A percentile compares a stretch with the other conserved stretches of the same genome.
phyloP scores from a whole-genome alignment of 2,113 vertebrate genomes.

The Nibea albiflora region DNA sequence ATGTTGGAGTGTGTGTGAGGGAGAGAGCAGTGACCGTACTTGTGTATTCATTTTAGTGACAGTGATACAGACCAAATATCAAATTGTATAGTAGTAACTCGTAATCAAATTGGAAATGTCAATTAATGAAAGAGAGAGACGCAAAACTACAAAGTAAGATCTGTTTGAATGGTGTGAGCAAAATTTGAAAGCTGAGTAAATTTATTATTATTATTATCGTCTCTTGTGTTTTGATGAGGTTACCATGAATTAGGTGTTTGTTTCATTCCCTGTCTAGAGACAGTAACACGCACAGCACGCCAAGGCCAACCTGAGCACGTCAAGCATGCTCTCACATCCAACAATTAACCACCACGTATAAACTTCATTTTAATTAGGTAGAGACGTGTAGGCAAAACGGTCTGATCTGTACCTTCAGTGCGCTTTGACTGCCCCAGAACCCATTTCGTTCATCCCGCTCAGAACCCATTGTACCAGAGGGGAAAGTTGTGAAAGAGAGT shows the following conservation, averaged over 20 bases:
- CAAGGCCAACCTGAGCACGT: neutral
- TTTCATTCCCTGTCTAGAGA: neutral
- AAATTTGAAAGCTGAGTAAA: neutral
- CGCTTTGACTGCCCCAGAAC: neutral
- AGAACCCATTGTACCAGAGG: neutral
- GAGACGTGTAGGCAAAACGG: neutral
- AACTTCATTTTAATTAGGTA: neutral
- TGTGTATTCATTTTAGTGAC: neutral
- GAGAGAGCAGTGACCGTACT: neutral
- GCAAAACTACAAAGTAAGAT: neutral
- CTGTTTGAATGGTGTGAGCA: neutral
- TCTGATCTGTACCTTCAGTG: neutral
- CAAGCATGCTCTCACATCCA: neutral
- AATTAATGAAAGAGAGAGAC: neutral
- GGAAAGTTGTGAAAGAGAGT: slow-evolving; percentile 33
- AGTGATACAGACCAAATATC: neutral
- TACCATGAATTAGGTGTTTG: no score
- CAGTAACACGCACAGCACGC: neutral
- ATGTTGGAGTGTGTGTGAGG: neutral
- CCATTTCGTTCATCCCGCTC: neutral
- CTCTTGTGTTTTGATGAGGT: neutral
- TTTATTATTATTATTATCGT: neutral
- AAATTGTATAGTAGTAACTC: no score
- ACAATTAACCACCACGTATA: neutral
- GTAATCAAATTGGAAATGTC: neutral